Evolutionary conservation across 1,140 invertebrate species (phyloP), one percentile per base, ranked within the genome.

Genomic region (Fopius arisanus): DNA sequence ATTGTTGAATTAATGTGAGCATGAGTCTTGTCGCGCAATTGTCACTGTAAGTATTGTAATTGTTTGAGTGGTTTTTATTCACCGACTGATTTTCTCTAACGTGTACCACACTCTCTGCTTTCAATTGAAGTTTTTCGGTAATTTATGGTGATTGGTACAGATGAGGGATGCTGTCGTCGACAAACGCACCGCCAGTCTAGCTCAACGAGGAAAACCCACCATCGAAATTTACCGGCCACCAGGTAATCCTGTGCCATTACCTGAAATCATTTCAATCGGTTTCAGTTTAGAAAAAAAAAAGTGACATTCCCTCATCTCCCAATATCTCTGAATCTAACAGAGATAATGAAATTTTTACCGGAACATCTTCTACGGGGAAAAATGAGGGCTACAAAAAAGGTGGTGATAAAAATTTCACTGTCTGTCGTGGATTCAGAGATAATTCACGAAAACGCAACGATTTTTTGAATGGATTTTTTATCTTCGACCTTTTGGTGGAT

Each of bases 221-320:
- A 91, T 96, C 84, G 94, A 96, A 89, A 94, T 96, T 79, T 96
- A 96, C 84, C 91, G 94, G 81, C 95, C 95, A 21, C 95, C 95
- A 84, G 95, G 95, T 33, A 59, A 48, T 67, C 14, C 2, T 67
- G 51, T 43, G 9, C 54, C 10, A 26, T 28, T 66, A 21, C 12
- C 31, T 73, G 4, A 28, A 43, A 3, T 23, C 9, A 7, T 21
- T 43, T n/a, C n/a, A n/a, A n/a, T n/a, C n/a, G n/a, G n/a, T n/a
- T n/a, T n/a, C n/a, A n/a, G n/a, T n/a, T n/a, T n/a, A n/a, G n/a
- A n/a, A n/a, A n/a, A n/a, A n/a, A n/a, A n/a, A n/a, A n/a, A n/a
- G n/a, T n/a, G n/a, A n/a, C n/a, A n/a, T n/a, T n/a, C n/a, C n/a
- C n/a, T n/a, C n/a, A n/a, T n/a, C n/a, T n/a, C n/a, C n/a, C n/a